Conservation (phyloP, 2,888 invertebrate genomes). For the Spicauda simplicius region DNA sequence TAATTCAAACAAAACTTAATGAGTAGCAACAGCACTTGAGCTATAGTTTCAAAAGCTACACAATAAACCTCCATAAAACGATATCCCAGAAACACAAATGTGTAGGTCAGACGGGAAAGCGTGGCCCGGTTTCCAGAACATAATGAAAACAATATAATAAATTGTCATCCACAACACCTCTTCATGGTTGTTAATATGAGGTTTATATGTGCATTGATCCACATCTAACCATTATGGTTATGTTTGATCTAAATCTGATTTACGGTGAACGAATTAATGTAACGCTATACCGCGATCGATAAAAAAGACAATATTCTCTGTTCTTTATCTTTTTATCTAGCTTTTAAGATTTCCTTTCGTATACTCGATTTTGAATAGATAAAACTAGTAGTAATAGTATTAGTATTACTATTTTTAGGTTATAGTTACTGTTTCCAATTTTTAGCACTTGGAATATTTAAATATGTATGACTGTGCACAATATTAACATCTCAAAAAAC, state of each 20-base stretch:
- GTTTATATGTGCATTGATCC: conserved; percentile 12
- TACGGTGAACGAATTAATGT: conserved; percentile 26
- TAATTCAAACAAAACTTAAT: conserved; percentile 13
- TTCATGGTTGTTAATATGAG: conserved; percentile 16
- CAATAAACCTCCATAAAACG: conserved; percentile 41
- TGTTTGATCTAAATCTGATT: conserved; percentile 4
- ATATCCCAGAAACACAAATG: conserved; percentile 54
- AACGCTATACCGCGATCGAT: background rate
- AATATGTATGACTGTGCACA: background rate
- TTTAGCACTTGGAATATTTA: too few relatives aligned
- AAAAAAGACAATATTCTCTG: background rate
- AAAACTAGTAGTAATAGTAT: too few relatives aligned
- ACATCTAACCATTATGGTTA: conserved; percentile 9
- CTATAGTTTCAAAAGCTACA: conserved; percentile 13
- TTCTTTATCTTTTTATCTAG: background rate
- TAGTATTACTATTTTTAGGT: too few relatives aligned
- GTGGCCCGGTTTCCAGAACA: conserved; percentile 43
- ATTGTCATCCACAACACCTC: conserved; percentile 35
- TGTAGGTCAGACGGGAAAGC: conserved; percentile 51
- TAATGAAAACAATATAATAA: conserved; percentile 52
- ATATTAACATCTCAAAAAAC: background rate
- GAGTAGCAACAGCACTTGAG: conserved; percentile 23
- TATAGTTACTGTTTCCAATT: too few relatives aligned
- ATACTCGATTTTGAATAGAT: too few relatives aligned
- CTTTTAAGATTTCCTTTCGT: too few relatives aligned